A percentile compares a stretch with the other conserved stretches of the same genome.
phyloP scores from a whole-genome alignment of 2,113 vertebrate species.

The Thomomys bottae region DNA sequence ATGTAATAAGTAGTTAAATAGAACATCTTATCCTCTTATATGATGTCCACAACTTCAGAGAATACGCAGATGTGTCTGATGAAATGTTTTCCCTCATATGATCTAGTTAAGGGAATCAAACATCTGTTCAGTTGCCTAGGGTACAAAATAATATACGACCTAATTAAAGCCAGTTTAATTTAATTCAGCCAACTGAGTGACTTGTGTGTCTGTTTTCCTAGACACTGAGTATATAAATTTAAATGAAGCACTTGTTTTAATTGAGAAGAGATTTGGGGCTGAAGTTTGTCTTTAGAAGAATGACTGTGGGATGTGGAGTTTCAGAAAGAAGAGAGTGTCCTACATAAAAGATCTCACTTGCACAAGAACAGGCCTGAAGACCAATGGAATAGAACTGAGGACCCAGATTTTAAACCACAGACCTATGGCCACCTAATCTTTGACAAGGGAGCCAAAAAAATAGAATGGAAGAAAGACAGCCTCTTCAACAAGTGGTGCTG shows the following conservation, averaged over 20 bases:
- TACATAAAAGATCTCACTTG: background rate
- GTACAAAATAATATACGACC: background rate
- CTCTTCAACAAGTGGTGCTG: too few relatives aligned
- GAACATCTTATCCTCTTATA: background rate
- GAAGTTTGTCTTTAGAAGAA: background rate
- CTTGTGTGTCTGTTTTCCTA: background rate
- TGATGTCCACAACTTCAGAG: background rate
- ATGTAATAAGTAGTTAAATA: constrained; percentile 2
- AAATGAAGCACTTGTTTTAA: background rate
- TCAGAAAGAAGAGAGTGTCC: background rate
- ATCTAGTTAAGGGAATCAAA: background rate
- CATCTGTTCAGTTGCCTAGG: background rate
- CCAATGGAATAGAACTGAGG: too few relatives aligned
- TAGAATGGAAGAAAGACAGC: too few relatives aligned
- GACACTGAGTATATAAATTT: background rate
- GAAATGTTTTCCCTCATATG: background rate
- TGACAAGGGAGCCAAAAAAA: too few relatives aligned
- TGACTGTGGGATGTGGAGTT: background rate
- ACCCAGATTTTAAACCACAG: too few relatives aligned
- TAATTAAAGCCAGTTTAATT: background rate
- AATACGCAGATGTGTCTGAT: background rate
- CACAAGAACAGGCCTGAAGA: too few relatives aligned
- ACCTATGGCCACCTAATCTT: too few relatives aligned
- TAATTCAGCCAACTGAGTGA: background rate
- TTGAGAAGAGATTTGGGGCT: background rate